Evolutionary conservation across 2,888 invertebrate genomes (phyloP).

Genomic region (Gymnosoma rotundatum): DNA sequence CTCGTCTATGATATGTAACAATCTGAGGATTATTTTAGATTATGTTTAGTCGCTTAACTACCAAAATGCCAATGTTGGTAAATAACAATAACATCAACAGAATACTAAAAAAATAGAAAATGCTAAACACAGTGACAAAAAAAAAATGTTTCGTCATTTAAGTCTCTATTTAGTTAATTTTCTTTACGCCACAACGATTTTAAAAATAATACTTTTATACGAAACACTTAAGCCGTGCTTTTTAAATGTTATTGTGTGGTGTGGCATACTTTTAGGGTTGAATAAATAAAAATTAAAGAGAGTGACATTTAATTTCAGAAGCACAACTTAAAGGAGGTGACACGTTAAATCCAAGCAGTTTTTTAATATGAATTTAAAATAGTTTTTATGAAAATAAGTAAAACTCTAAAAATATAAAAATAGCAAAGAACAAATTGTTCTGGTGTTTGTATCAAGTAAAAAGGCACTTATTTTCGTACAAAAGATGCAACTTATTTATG

Average conservation of each 20-base stretch:
- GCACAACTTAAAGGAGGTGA: background rate
- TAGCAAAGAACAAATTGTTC: no score
- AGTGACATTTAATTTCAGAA: conserved; percentile 16
- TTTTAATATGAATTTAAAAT: no score
- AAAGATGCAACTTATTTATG: no score
- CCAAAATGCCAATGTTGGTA: conserved; percentile 46
- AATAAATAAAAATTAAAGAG: conserved; percentile 36
- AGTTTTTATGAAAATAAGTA: no score
- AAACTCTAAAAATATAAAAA: no score
- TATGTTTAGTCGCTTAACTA: conserved; percentile 64
- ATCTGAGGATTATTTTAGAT: conserved; percentile 60
- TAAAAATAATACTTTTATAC: background rate
- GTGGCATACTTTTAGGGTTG: conserved; percentile 54
- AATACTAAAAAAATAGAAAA: background rate
- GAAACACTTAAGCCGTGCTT: background rate
- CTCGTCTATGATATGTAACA: conserved; percentile 44
- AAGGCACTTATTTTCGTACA: no score
- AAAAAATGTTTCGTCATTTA: conserved; percentile 46
- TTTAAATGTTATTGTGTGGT: conserved; percentile 34
- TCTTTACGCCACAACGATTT: conserved; percentile 54
- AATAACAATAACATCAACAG: conserved; percentile 19
- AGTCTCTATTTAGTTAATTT: conserved; percentile 66
- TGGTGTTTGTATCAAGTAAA: no score
- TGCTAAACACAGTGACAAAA: conserved; percentile 18
- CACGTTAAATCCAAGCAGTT: background rate